phyloP scores from a whole-genome alignment of 2,113 vertebrate species.

The Aptenodytes forsteri region DNA sequence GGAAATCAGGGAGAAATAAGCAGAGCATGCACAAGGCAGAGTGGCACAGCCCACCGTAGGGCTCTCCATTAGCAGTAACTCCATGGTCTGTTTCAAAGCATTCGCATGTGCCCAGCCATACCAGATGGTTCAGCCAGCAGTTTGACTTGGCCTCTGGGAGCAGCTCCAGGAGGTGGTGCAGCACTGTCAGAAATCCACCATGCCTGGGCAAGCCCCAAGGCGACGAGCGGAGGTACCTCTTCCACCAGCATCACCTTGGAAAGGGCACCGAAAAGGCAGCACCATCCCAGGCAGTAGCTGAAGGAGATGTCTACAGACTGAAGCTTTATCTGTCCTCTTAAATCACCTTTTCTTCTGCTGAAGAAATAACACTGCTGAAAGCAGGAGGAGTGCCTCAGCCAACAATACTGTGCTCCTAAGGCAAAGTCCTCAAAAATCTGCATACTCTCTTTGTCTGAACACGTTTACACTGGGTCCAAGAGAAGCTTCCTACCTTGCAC shows the following conservation, averaged over 20 bases:
- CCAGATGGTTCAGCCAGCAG: rapidly evolving
- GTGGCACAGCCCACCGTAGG: neutral
- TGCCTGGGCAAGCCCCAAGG: neutral
- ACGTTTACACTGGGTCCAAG: neutral
- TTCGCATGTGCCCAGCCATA: neutral
- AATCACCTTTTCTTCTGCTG: neutral
- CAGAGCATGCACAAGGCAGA: neutral
- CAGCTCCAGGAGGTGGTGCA: neutral
- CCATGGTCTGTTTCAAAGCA: neutral
- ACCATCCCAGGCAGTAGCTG: neutral
- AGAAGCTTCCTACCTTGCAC: neutral
- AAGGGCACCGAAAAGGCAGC: neutral
- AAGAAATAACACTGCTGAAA: neutral
- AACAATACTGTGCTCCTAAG: neutral
- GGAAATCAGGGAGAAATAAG: neutral
- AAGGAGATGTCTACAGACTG: neutral
- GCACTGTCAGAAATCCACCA: neutral
- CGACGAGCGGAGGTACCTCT: rapidly evolving
- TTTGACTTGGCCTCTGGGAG: neutral
- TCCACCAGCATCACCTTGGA: neutral
- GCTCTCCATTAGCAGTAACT: neutral
- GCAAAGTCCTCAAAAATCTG: neutral
- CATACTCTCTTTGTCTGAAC: neutral
- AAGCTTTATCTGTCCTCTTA: neutral
- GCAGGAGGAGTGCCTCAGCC: neutral